phyloP scores from a whole-genome alignment of 2,797 vertebrate species.

The Microhierax caerulescens region DNA sequence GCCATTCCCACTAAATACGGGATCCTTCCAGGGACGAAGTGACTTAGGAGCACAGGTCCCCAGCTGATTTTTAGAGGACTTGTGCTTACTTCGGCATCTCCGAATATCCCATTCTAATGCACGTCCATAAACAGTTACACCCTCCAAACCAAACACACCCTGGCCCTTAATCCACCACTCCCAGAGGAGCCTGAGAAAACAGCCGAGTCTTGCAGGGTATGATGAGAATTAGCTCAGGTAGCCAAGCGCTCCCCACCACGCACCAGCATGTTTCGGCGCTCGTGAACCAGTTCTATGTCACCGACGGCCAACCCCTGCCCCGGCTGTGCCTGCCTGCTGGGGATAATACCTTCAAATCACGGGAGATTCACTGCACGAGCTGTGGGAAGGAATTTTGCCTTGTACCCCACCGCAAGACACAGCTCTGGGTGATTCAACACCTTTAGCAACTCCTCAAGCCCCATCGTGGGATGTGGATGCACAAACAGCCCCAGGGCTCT shows the following conservation, averaged over 20 bases:
- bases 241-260: not conserved
- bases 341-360: not conserved
- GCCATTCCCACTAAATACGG: not conserved
- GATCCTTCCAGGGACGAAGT: not conserved
- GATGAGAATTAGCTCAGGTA: fast-evolving
- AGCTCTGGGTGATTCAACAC: not conserved
- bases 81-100: not conserved
- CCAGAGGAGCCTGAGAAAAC: not conserved
- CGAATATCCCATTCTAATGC: not conserved
- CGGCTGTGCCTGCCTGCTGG: not conserved
- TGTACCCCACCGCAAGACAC: fast-evolving
- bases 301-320: not conserved
- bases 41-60: not conserved
- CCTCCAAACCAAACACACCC: not conserved
- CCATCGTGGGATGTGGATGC: fast-evolving
- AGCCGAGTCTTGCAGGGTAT: not conserved
- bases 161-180: not conserved
- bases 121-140: not conserved
- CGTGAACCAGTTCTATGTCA: not conserved
- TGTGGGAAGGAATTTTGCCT: not conserved
- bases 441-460: not conserved
- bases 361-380: fast-evolving
- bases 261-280: not conserved
- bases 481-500: no score
- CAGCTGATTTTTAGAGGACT: not conserved